phyloP scores from a whole-genome alignment of 2,113 vertebrate genomes.

The Rhea pennata region DNA sequence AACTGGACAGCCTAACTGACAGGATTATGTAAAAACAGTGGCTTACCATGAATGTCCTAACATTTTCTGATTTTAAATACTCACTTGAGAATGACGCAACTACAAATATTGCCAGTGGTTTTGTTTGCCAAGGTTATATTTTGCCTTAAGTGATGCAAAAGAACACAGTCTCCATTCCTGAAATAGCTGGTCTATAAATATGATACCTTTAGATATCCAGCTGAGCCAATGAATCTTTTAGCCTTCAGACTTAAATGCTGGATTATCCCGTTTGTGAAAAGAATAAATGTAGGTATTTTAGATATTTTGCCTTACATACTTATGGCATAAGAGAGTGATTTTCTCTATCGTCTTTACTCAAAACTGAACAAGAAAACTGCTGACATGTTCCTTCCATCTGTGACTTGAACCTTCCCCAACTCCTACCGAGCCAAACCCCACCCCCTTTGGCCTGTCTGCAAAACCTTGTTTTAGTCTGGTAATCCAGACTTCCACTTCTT shows the following conservation, averaged over 20 bases:
- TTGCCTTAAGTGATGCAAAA: constrained; percentile 75
- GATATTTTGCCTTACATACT: not conserved
- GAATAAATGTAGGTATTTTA: not conserved
- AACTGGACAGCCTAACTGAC: constrained; percentile 72
- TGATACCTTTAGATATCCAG: constrained; percentile 55
- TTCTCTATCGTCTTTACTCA: not conserved
- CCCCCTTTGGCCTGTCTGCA: not conserved
- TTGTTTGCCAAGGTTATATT: constrained; percentile 76
- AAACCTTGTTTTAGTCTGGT: not conserved
- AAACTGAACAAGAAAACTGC: not conserved
- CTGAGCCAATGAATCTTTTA: constrained; percentile 42
- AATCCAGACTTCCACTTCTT: not conserved
- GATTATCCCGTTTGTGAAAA: not conserved
- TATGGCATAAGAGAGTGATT: not conserved
- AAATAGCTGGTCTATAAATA: constrained; percentile 74
- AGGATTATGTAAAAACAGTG: constrained; percentile 74
- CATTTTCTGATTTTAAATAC: constrained; percentile 42
- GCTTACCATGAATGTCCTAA: constrained; percentile 63
- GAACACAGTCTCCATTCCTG: constrained; percentile 56
- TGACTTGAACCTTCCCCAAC: not conserved
- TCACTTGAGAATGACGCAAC: constrained; percentile 68
- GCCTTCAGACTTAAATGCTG: constrained; percentile 32
- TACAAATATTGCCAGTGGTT: constrained; percentile 74
- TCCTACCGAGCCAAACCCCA: not conserved
- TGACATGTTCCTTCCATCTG: not conserved